phyloP scores from a whole-genome alignment of 2,888 invertebrate species.

The Scaeva pyrastri region DNA sequence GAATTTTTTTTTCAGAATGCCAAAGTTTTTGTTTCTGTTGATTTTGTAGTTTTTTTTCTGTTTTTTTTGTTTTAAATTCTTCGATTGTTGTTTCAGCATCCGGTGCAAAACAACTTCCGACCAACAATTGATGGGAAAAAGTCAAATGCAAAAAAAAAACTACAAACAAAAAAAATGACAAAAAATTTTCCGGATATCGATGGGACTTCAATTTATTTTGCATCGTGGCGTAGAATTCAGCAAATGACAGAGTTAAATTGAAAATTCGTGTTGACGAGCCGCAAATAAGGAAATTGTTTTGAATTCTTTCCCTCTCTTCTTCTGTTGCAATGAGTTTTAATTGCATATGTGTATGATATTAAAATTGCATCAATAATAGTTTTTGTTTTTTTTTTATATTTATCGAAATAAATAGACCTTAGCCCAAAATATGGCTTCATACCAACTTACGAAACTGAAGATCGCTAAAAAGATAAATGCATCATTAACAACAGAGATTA shows the following conservation, averaged over 20 bases:
- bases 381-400: background rate
- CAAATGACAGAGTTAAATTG: slow-evolving; percentile 13
- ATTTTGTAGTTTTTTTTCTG: slow-evolving; percentile 19
- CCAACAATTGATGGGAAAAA: slow-evolving; percentile 71
- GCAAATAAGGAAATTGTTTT: slow-evolving; percentile 22
- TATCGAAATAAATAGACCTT: too few relatives aligned
- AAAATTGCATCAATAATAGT: background rate
- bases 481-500: too few relatives aligned
- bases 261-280: slow-evolving; percentile 23
- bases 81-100: slow-evolving; percentile 41
- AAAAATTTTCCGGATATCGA: slow-evolving; percentile 51
- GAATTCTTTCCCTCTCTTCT: slow-evolving; percentile 3
- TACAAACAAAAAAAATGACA: background rate
- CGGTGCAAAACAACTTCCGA: slow-evolving; percentile 72
- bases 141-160: slow-evolving; percentile 45
- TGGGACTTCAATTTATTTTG: slow-evolving; percentile 64
- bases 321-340: slow-evolving; percentile 16
- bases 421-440: too few relatives aligned
- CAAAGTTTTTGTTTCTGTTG: slow-evolving; percentile 13
- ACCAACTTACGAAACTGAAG: too few relatives aligned
- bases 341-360: background rate
- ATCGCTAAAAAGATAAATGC: too few relatives aligned
- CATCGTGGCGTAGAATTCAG: slow-evolving; percentile 7
- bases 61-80: slow-evolving; percentile 32
- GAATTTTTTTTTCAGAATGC: slow-evolving; percentile 29